A percentile compares a stretch with the other conserved stretches of the same genome.
phyloP scores from a whole-genome alignment of 2,113 vertebrate species.

The Lasiurus borealis region DNA sequence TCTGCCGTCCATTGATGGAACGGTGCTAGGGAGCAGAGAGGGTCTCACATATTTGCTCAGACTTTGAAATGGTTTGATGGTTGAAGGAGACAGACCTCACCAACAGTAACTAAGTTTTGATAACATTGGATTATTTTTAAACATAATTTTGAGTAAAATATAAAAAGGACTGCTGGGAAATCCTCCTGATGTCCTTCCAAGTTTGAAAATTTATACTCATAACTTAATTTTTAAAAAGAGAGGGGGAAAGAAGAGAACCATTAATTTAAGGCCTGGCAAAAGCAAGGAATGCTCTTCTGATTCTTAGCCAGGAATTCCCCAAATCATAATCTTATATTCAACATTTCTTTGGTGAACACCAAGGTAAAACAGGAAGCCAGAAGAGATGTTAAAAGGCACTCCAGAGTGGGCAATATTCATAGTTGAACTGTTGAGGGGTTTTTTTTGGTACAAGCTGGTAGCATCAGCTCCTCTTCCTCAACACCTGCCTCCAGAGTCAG shows the following conservation, averaged over 20 bases:
- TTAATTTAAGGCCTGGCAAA: neutral
- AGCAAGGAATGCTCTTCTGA: neutral
- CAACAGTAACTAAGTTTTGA: neutral
- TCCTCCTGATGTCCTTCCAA: slow-evolving; percentile 18
- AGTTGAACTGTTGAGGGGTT: neutral
- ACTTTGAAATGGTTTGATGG: neutral
- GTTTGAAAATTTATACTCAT: slow-evolving; percentile 1
- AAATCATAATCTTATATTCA: neutral
- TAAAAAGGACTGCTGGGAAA: slow-evolving; percentile 19
- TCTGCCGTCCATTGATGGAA: neutral
- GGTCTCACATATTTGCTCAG: neutral
- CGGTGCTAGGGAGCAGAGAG: neutral
- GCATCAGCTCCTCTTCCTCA: neutral
- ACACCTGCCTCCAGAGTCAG: neutral
- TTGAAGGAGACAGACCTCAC: slow-evolving; percentile 42
- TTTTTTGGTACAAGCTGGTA: neutral
- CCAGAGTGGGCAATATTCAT: neutral
- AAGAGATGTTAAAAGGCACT: neutral
- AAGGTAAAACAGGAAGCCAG: neutral
- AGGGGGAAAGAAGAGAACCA: neutral
- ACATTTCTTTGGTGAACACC: slow-evolving; percentile 6
- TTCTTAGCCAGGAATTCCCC: slow-evolving; percentile 41
- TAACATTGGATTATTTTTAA: slow-evolving; percentile 5
- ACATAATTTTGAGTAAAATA: slow-evolving; percentile 28
- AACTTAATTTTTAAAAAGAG: neutral